Evolutionary conservation across 2,797 vertebrate genomes (phyloP).

Genomic region (Urosaurus nigricauda): DNA sequence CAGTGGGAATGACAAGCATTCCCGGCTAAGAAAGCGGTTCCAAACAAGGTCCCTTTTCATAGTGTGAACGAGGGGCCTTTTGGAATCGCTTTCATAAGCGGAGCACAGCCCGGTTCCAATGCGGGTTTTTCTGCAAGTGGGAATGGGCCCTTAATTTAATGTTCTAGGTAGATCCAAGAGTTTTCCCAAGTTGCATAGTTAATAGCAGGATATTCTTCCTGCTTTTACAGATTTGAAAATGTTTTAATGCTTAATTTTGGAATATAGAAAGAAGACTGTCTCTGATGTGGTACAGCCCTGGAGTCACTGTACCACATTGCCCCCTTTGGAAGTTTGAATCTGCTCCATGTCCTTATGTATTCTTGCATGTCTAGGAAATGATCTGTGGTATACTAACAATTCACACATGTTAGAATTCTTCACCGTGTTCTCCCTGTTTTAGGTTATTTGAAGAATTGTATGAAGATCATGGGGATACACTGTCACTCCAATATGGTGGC

Average conservation of each 20-base stretch:
- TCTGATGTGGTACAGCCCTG: not conserved
- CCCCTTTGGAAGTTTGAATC: not conserved
- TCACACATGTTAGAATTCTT: conserved; percentile 21
- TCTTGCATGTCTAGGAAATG: not conserved
- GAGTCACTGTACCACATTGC: too few relatives aligned
- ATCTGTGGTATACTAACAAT: not conserved
- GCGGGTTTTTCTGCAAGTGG: too few relatives aligned
- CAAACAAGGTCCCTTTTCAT: too few relatives aligned
- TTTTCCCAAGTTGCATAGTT: too few relatives aligned
- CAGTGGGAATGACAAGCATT: too few relatives aligned
- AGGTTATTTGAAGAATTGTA: conserved; percentile 98
- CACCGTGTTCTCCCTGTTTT: conserved; percentile 48
- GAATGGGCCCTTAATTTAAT: too few relatives aligned
- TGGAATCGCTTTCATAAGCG: too few relatives aligned
- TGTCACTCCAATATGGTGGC: conserved; percentile 96
- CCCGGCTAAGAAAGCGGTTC: too few relatives aligned
- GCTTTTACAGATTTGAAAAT: not conserved
- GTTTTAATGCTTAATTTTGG: not conserved
- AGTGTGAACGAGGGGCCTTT: too few relatives aligned
- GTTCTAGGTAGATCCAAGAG: too few relatives aligned
- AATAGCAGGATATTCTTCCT: not conserved
- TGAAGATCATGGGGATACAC: conserved; percentile 96
- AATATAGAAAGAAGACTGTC: not conserved
- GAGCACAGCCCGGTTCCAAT: too few relatives aligned
- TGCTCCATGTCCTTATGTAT: not conserved